Percentiles rank a stretch among this genome's conserved stretches.
Conservation (phyloP, 2,797 vertebrate species). For the Clarias pachynema region DNA sequence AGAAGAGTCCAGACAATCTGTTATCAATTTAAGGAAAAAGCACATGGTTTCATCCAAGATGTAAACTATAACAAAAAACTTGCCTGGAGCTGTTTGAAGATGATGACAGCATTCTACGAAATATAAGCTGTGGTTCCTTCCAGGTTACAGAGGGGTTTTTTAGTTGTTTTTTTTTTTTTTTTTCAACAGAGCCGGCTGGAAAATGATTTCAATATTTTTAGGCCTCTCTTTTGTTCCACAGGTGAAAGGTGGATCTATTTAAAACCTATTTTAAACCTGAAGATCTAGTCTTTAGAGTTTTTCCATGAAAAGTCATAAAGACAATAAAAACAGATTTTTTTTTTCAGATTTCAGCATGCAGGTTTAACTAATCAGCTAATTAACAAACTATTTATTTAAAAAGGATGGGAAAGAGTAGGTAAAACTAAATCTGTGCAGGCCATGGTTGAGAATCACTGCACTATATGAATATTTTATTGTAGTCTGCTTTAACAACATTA, state of each 20-base stretch:
- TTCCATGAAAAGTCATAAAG: neutral
- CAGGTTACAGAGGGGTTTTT: conserved; percentile 60
- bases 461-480: too few relatives aligned
- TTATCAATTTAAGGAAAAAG: conserved; percentile 87
- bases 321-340: neutral
- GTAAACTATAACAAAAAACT: conserved; percentile 91
- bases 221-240: conserved; percentile 23
- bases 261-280: conserved; percentile 36
- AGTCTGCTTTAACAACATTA: neutral
- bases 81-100: conserved; percentile 83
- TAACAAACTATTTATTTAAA: too few relatives aligned
- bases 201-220: conserved; percentile 39
- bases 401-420: too few relatives aligned
- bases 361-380: too few relatives aligned
- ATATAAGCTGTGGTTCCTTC: conserved; percentile 73
- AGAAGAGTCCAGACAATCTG: conserved; percentile 79
- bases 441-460: too few relatives aligned
- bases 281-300: conserved; percentile 6
- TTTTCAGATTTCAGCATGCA: too few relatives aligned
- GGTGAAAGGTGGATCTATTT: conserved; percentile 39
- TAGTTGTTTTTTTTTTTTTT: conserved; percentile 54
- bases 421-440: too few relatives aligned
- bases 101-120: conserved; percentile 81
- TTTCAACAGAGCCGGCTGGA: conserved; percentile 61
- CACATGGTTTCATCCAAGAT: conserved; percentile 82